These are phyloP conservation scores for Trichonephila inaurata DNA, from an alignment of 1,140 invertebrate genomes.

Conservation along the genomic window DNA sequence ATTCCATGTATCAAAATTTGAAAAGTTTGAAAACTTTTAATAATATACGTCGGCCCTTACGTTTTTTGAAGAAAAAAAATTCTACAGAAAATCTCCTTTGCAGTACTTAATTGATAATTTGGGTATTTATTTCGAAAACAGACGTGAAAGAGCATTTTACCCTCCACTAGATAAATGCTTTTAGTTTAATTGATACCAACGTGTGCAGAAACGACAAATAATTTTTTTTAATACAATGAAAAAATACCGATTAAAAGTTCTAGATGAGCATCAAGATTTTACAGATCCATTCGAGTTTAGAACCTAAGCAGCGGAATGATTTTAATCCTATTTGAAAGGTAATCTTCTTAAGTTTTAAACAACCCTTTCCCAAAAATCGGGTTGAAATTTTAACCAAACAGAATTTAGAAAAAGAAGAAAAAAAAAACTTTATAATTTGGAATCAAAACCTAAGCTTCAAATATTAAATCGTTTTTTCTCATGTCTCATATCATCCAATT, in stretches of 20 bases:
- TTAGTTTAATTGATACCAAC: neutral
- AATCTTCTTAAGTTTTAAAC: conserved; percentile 31
- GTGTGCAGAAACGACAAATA: neutral
- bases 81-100: neutral
- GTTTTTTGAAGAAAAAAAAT: neutral
- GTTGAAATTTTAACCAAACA: neutral
- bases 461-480: neutral
- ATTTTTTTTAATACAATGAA: neutral
- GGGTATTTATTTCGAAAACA: neutral
- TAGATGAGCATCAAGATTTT: neutral
- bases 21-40: no score
- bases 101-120: neutral
- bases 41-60: neutral
- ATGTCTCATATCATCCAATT: conserved; percentile 3
- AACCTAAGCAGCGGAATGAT: conserved; percentile 20
- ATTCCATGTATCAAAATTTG: no score
- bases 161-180: neutral
- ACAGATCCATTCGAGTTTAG: conserved; percentile 27
- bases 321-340: neutral
- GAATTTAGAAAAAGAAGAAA: no score
- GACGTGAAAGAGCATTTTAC: neutral
- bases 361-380: neutral
- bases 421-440: neutral
- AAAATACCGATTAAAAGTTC: neutral
- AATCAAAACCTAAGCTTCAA: neutral